Evolutionary conservation across 2,113 vertebrate genomes (phyloP).

Genomic region (Corythornis vintsioides): DNA sequence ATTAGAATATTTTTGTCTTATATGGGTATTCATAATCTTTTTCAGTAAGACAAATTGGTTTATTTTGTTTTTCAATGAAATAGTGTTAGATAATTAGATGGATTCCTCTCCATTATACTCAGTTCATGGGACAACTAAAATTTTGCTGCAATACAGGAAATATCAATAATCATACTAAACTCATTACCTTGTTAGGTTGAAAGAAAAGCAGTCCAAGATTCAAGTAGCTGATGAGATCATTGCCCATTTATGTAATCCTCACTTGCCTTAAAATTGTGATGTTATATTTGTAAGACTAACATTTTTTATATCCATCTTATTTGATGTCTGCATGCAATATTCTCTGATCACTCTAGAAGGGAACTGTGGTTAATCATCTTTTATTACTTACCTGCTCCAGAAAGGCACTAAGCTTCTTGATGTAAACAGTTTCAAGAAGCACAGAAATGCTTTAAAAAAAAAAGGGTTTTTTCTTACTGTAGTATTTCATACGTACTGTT

Average conservation of each 20-base stretch:
- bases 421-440: background rate
- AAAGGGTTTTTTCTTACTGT: background rate
- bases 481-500: background rate
- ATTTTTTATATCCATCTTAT: background rate
- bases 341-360: background rate
- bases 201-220: background rate
- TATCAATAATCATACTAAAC: background rate
- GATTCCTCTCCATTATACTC: background rate
- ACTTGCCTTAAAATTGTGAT: background rate
- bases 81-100: background rate
- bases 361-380: background rate
- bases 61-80: background rate
- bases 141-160: background rate
- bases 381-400: background rate
- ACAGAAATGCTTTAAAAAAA: background rate
- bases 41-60: background rate
- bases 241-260: background rate
- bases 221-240: background rate
- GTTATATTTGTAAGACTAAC: background rate
- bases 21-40: background rate
- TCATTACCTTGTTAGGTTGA: background rate
- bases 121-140: background rate
- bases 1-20: background rate
- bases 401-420: background rate
- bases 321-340: background rate